Evolutionary conservation across 2,888 invertebrate species (phyloP).

Genomic region (Euproctis similis): DNA sequence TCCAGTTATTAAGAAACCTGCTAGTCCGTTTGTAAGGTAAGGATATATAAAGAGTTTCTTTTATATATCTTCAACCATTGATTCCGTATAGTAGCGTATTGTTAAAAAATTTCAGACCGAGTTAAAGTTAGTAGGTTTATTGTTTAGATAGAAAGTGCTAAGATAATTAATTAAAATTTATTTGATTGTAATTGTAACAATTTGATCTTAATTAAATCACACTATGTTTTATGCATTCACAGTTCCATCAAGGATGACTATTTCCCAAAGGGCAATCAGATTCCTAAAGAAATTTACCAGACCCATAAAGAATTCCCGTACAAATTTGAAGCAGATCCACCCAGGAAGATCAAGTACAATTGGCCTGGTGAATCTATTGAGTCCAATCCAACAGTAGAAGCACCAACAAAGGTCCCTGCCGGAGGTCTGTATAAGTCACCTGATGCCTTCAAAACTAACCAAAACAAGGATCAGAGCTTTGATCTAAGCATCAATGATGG

Average conservation of each 20-base stretch:
- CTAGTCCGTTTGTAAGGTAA: conserved; percentile 39
- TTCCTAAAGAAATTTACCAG: conserved; percentile 29
- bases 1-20: conserved; percentile 32
- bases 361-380: conserved; percentile 38
- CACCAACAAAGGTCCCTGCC: conserved; percentile 45
- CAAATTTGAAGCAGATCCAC: conserved; percentile 38
- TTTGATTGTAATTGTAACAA: too few relatives aligned
- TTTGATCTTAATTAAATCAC: too few relatives aligned
- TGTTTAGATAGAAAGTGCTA: too few relatives aligned
- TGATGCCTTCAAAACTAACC: conserved; percentile 45
- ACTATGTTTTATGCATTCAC: conserved; percentile 10
- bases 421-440: conserved; percentile 53
- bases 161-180: too few relatives aligned
- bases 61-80: too few relatives aligned
- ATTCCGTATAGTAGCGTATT: too few relatives aligned
- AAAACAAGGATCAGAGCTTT: conserved; percentile 35
- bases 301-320: conserved; percentile 43
- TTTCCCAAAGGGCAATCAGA: conserved; percentile 25
- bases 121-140: too few relatives aligned
- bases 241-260: conserved; percentile 38
- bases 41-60: too few relatives aligned
- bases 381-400: conserved; percentile 43
- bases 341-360: conserved; percentile 27
- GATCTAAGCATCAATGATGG: conserved; percentile 33
- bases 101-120: too few relatives aligned